Percentiles rank a stretch among this genome's conserved stretches.
Evolutionary conservation across 2,113 vertebrate species (phyloP).

Genomic region (Hemibagrus wyckioides): DNA sequence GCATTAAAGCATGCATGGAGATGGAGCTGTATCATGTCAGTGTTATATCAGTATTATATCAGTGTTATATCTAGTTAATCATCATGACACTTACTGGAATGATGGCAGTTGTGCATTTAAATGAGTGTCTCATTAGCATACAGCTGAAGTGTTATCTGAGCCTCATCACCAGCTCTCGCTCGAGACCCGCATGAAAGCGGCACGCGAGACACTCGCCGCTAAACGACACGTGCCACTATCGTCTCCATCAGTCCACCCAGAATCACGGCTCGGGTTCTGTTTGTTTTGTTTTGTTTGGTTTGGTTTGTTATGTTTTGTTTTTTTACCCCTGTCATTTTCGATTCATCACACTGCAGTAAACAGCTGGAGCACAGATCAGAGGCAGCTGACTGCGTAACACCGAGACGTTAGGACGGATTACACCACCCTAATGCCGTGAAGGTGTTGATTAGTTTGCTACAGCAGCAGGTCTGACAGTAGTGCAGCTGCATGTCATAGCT

Average conservation of each 20-base stretch:
- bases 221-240: neutral
- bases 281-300: too few relatives aligned
- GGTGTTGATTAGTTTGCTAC: neutral
- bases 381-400: neutral
- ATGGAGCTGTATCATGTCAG: neutral
- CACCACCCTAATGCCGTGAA: too few relatives aligned
- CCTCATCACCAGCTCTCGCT: slow-evolving; percentile 35
- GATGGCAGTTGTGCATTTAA: slow-evolving; percentile 33
- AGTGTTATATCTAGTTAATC: neutral
- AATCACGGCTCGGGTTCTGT: neutral
- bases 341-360: neutral
- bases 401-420: neutral
- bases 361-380: too few relatives aligned
- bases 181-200: slow-evolving; percentile 64
- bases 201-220: slow-evolving; percentile 64
- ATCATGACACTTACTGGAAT: slow-evolving; percentile 10
- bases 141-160: slow-evolving; percentile 72
- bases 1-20: neutral
- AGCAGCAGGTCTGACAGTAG: neutral
- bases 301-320: neutral
- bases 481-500: neutral
- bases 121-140: slow-evolving; percentile 69
- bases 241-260: neutral
- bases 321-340: neutral
- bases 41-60: neutral